phyloP scores from a whole-genome alignment of 2,888 invertebrate species.

The Stratiomys singularior region DNA sequence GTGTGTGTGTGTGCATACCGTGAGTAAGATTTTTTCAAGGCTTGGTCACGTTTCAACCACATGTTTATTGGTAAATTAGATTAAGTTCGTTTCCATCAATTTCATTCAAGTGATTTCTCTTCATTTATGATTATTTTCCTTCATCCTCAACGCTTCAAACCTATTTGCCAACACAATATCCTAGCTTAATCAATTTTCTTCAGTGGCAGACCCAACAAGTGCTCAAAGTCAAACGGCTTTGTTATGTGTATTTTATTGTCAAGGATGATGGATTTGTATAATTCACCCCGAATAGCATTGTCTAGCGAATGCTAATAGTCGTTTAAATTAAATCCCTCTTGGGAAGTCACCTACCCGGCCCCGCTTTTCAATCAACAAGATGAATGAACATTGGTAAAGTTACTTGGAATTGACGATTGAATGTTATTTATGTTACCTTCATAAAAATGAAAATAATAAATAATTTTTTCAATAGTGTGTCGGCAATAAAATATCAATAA shows the following conservation, averaged over 20 bases:
- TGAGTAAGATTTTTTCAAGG: not conserved
- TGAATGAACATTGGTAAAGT: no score
- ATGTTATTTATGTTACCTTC: no score
- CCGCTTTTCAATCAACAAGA: no score
- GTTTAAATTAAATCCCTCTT: no score
- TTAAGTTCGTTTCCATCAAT: constrained; percentile 5
- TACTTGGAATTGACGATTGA: no score
- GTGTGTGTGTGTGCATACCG: no score
- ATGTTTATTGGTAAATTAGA: constrained; percentile 10
- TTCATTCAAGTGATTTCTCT: constrained; percentile 16
- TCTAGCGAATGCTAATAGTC: no score
- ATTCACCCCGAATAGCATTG: not conserved
- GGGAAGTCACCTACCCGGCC: no score
- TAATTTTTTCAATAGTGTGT: no score
- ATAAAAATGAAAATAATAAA: no score
- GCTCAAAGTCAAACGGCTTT: not conserved
- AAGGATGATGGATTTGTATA: not conserved
- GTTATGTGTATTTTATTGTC: not conserved
- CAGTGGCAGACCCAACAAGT: not conserved
- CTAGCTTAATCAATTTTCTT: not conserved
- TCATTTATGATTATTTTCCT: not conserved
- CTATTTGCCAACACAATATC: not conserved
- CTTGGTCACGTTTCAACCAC: constrained; percentile 1
- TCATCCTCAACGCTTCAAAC: not conserved
- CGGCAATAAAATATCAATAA: no score